Base-by-base conservation (phyloP, 1,140 invertebrate genomes). In the Trachelipus rathkii region DNA sequence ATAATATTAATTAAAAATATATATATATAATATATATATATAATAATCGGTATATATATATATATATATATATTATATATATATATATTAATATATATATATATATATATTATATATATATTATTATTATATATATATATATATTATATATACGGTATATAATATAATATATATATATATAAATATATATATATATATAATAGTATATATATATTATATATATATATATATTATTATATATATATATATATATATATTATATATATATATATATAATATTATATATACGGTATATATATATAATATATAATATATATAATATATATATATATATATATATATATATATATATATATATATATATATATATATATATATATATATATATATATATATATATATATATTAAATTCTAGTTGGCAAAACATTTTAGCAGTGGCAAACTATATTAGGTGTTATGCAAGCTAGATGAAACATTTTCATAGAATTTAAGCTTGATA, bases 111-210 rank as follows among this genome's bases (percentile, higher is more conserved):
- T 10, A 68, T 21, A 19, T n/a, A 21, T 68, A 68, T 68, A 21
- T n/a, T n/a, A n/a, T n/a, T n/a, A n/a, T n/a, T 68, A 23, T 68
- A 68, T n/a, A 19, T 15, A 24, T 10, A 68, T 68, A 68, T 68
- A 68, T 23, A 15, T 19, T n/a, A n/a, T n/a, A n/a, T n/a, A n/a
- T n/a, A n/a, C n/a, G n/a, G n/a, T n/a, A n/a, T n/a, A n/a, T n/a
- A n/a, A n/a, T n/a, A n/a, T n/a, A n/a, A 68, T 13, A 15, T 5
- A 19, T 10, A 43, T n/a, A 33, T 71, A n/a, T 13, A 43, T 44
- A 71, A 6, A 21, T 11, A 71, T n/a, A 71, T 71, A 71, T 10
- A 33, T 44, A 33, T 43, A 9, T 11, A 10, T n/a, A n/a, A n/a
- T n/a, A n/a, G n/a, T n/a, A n/a, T 6, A 33, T 33, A 1, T 33